Evolutionary conservation across 2,888 invertebrate genomes (phyloP).

Genomic region (Yponomeuta cagnagella): DNA sequence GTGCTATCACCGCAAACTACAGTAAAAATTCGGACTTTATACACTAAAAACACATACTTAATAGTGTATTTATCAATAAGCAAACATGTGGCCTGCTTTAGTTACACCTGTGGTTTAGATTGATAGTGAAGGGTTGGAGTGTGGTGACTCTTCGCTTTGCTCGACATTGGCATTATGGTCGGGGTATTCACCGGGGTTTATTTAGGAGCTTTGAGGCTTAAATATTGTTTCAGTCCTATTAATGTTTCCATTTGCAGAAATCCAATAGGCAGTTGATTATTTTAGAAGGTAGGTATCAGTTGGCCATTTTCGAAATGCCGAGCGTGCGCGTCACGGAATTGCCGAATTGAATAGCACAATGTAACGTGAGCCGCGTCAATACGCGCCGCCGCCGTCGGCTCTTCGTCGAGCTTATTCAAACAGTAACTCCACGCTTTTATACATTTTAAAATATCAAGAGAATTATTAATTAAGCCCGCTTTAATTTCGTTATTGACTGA

Average conservation of each 20-base stretch:
- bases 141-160: no score
- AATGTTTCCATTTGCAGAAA: neutral
- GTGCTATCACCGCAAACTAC: no score
- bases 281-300: neutral
- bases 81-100: no score
- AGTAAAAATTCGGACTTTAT: no score
- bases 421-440: slow-evolving; percentile 25
- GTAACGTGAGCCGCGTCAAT: slow-evolving; percentile 18
- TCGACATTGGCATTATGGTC: neutral
- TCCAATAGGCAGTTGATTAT: neutral
- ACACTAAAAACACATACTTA: no score
- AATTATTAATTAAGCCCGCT: slow-evolving; percentile 29
- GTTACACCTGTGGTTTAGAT: no score
- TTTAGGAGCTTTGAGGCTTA: neutral
- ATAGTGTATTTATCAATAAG: no score
- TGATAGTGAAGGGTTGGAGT: no score
- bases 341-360: slow-evolving; percentile 7
- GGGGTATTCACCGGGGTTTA: neutral
- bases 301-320: neutral
- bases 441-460: slow-evolving; percentile 26
- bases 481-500: slow-evolving; percentile 27
- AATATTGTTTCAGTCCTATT: neutral
- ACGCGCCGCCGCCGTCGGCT: neutral
- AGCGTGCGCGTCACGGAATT: neutral
- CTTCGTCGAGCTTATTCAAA: slow-evolving; percentile 23